Evolutionary conservation across 2,888 invertebrate genomes (phyloP).

Genomic region (Dromius quadrimaculatus): DNA sequence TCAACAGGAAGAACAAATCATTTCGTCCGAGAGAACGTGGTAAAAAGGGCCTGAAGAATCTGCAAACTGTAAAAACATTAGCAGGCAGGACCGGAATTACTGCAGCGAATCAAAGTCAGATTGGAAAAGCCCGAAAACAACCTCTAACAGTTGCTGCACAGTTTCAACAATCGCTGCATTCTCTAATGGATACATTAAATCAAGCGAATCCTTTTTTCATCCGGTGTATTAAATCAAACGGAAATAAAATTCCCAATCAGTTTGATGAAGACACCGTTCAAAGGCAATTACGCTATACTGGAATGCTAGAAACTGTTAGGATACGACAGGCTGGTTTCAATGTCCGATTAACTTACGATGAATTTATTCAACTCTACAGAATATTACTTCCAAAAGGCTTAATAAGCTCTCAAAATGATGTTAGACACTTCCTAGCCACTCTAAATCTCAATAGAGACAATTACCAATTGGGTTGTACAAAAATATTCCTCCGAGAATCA

Average conservation of each 20-base stretch:
- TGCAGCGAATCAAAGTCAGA: slow-evolving; percentile 67
- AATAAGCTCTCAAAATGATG: slow-evolving; percentile 87
- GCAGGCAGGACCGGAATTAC: slow-evolving; percentile 80
- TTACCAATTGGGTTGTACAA: slow-evolving; percentile 88
- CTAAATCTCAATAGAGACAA: slow-evolving; percentile 89
- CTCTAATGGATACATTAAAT: slow-evolving; percentile 93
- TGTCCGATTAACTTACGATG: slow-evolving; percentile 92
- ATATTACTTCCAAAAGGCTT: slow-evolving; percentile 90
- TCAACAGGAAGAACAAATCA: slow-evolving; percentile 89
- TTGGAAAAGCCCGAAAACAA: slow-evolving; percentile 81
- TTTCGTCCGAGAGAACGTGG: slow-evolving; percentile 88
- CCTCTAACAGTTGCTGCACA: slow-evolving; percentile 95
- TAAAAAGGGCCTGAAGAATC: slow-evolving; percentile 89
- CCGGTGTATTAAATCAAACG: slow-evolving; percentile 95
- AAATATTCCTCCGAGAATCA: slow-evolving; percentile 94
- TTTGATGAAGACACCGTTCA: slow-evolving; percentile 96
- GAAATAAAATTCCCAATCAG: slow-evolving; percentile 90
- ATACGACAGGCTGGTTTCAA: slow-evolving; percentile 96
- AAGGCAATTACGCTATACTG: slow-evolving; percentile 91
- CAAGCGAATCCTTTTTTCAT: slow-evolving; percentile 89
- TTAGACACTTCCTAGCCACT: slow-evolving; percentile 84
- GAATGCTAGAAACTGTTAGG: slow-evolving; percentile 96
- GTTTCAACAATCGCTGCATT: slow-evolving; percentile 92
- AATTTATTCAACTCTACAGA: slow-evolving; percentile 93
- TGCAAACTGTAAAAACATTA: slow-evolving; percentile 91